phyloP scores from a whole-genome alignment of 2,113 vertebrate species.

The Cyprichromis sp. region DNA sequence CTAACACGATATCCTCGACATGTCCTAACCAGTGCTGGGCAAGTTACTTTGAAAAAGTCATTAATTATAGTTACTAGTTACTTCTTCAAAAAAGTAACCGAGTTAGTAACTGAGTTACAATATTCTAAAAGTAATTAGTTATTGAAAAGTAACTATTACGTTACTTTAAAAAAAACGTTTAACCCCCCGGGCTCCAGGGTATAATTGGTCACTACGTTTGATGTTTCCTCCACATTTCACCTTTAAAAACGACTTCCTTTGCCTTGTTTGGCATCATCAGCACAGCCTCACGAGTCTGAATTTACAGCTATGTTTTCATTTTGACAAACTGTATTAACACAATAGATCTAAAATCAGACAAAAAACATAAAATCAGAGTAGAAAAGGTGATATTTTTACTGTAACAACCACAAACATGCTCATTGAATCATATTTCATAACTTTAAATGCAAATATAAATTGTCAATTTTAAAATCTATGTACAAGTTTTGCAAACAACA shows the following conservation, averaged over 20 bases:
- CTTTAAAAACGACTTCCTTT: fast-evolving
- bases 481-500: not conserved
- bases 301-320: not conserved
- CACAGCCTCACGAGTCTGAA: fast-evolving
- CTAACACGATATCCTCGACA: not conserved
- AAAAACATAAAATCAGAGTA: not conserved
- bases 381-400: not conserved
- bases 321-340: fast-evolving
- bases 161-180: fast-evolving
- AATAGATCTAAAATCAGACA: not conserved
- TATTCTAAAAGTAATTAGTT: not conserved
- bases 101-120: too few relatives aligned
- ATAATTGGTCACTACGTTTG: fast-evolving
- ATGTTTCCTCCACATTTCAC: fast-evolving
- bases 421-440: fast-evolving
- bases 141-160: not conserved
- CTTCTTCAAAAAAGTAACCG: not conserved
- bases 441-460: not conserved
- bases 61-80: not conserved
- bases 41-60: not conserved
- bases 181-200: not conserved
- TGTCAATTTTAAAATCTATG: fast-evolving
- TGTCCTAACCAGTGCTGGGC: not conserved
- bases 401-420: not conserved
- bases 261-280: not conserved